Evolutionary conservation across 2,797 vertebrate genomes (phyloP).

Genomic region (Hypotaenidia okinawae): DNA sequence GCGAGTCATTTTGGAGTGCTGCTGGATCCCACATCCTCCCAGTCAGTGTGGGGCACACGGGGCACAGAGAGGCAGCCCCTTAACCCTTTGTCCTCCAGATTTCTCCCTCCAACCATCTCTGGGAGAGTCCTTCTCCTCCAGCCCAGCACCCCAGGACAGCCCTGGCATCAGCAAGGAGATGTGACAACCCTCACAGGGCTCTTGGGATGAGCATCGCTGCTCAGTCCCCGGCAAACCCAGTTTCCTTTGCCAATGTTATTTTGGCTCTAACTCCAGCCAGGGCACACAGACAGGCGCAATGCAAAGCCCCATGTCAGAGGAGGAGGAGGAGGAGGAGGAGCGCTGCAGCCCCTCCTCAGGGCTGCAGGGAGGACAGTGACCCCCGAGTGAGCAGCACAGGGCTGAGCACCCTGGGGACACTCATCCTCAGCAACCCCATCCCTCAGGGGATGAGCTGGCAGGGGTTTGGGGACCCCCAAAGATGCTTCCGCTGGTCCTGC

Average conservation of each 20-base stretch:
- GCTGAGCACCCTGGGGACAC: neutral
- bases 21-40: fast-evolving
- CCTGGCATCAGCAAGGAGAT: neutral
- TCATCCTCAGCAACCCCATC: neutral
- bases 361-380: neutral
- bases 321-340: neutral
- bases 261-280: neutral
- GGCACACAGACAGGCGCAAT: neutral
- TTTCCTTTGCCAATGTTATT: neutral
- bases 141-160: too few species aligned
- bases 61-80: neutral
- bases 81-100: neutral
- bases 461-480: neutral
- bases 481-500: neutral
- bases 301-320: neutral
- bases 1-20: neutral
- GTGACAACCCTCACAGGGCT: neutral
- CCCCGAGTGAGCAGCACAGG: neutral
- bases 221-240: neutral
- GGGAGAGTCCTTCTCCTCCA: neutral
- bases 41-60: fast-evolving
- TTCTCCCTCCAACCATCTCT: neutral
- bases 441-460: neutral
- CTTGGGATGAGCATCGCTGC: neutral
- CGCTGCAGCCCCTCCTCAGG: neutral